These are phyloP conservation scores for Megalops atlanticus DNA, from an alignment of 2,113 vertebrate genomes.

Conservation along the genomic window DNA sequence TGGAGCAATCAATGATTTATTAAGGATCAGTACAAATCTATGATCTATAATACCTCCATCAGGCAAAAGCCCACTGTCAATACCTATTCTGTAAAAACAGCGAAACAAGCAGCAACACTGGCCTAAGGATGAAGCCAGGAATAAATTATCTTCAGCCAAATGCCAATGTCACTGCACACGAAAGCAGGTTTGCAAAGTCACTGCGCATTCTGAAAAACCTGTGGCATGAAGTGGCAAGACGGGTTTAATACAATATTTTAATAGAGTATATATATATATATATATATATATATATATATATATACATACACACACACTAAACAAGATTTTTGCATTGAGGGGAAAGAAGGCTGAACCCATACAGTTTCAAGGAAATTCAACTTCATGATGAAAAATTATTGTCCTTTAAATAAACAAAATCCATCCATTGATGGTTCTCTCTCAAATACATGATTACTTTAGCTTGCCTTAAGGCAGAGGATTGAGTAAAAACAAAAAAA, in stretches of 20 bases:
- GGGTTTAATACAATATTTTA: too few species aligned
- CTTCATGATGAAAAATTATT: too few species aligned
- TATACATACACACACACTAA: too few species aligned
- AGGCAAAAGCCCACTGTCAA: background rate
- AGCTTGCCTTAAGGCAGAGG: too few species aligned
- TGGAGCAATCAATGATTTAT: slow-evolving; percentile 29
- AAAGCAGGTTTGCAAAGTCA: background rate
- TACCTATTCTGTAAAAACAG: slow-evolving; percentile 1
- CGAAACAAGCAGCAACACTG: background rate
- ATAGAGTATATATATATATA: too few species aligned
- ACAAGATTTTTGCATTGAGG: background rate
- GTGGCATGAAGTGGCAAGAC: background rate
- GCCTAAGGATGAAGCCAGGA: background rate
- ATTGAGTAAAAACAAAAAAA: too few species aligned
- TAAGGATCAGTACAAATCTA: slow-evolving; percentile 19
- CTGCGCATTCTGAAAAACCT: background rate
- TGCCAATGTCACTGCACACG: too few species aligned
- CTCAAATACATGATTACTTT: too few species aligned
- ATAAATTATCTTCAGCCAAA: background rate
- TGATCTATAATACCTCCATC: slow-evolving; percentile 2
- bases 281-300: too few species aligned
- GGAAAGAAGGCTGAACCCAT: background rate
- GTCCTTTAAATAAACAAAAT: too few species aligned
- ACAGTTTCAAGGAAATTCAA: too few species aligned
- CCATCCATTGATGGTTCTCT: too few species aligned